A percentile compares a stretch with the other conserved stretches of the same genome.
Evolutionary conservation across 2,797 vertebrate species (phyloP).

Genomic region (Lophius americanus): DNA sequence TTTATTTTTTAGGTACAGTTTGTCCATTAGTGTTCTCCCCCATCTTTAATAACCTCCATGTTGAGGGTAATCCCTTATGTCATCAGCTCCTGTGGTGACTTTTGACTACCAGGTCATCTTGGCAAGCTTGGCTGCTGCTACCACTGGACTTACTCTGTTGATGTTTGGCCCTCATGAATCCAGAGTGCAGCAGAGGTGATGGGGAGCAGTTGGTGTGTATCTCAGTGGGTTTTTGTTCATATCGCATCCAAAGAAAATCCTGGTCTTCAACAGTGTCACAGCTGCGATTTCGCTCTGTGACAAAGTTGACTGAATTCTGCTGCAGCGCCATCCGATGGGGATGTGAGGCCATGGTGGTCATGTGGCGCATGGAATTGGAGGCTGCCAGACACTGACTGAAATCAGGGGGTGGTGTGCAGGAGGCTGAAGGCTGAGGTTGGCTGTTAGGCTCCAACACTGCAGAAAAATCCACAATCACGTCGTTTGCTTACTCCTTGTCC

Average conservation of each 20-base stretch:
- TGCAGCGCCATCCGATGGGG: constrained; percentile 90
- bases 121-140: constrained; percentile 88
- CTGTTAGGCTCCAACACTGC: constrained; percentile 52
- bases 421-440: constrained; percentile 55
- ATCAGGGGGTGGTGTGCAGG: constrained; percentile 91
- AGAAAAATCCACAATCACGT: constrained; percentile 38
- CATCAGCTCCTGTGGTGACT: neutral
- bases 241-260: constrained; percentile 86
- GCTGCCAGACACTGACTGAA: constrained; percentile 89
- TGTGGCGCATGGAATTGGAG: constrained; percentile 60
- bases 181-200: constrained; percentile 64
- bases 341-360: constrained; percentile 74
- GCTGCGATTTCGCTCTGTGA: constrained; percentile 85
- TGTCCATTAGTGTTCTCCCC: neutral
- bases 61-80: neutral
- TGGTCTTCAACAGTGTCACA: constrained; percentile 74
- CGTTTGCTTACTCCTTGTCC: constrained; percentile 35
- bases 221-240: constrained; percentile 72
- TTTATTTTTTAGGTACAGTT: neutral
- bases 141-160: constrained; percentile 90
- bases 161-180: constrained; percentile 85
- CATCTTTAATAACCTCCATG: neutral
- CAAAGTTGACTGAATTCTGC: constrained; percentile 92
- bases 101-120: constrained; percentile 92
- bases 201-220: constrained; percentile 72